A percentile compares a stretch with the other conserved stretches of the same genome.
Evolutionary conservation across 2,797 vertebrate genomes (phyloP).

Genomic region (Perdix hodgsoniae): DNA sequence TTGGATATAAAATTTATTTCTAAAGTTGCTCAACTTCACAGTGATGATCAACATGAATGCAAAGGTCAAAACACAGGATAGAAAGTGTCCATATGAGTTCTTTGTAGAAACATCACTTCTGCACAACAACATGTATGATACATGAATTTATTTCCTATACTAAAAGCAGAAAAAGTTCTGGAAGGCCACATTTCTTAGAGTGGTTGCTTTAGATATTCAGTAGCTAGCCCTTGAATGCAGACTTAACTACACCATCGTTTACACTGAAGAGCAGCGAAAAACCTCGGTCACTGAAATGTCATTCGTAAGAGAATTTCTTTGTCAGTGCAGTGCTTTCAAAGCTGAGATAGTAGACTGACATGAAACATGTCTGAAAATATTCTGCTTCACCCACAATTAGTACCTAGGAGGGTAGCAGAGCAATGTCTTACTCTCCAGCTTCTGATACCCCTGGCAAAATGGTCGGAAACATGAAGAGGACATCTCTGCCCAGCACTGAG

Average conservation of each 20-base stretch:
- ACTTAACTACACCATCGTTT: not conserved
- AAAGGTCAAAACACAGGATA: not conserved
- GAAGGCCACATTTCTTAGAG: not conserved
- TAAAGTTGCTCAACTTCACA: not conserved
- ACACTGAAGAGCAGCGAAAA: not conserved
- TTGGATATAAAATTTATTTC: not conserved
- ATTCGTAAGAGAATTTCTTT: not conserved
- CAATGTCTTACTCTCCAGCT: not conserved
- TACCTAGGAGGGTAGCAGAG: not conserved
- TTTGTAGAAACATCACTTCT: not conserved
- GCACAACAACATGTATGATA: fast-evolving
- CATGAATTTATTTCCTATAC: not conserved
- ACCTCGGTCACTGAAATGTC: not conserved
- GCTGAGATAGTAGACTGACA: not conserved
- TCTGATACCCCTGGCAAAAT: not conserved
- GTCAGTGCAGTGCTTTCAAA: not conserved
- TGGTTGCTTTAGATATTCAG: not conserved
- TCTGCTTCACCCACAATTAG: not conserved
- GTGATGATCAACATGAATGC: not conserved
- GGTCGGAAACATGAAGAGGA: not conserved
- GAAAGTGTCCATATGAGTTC: not conserved
- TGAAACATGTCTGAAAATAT: not conserved
- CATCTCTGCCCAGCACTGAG: not conserved
- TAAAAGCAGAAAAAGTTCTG: not conserved
- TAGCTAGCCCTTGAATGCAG: not conserved